These are phyloP conservation scores for Apamea crenata DNA, from an alignment of 2,888 invertebrate genomes.

Conservation along the genomic window DNA sequence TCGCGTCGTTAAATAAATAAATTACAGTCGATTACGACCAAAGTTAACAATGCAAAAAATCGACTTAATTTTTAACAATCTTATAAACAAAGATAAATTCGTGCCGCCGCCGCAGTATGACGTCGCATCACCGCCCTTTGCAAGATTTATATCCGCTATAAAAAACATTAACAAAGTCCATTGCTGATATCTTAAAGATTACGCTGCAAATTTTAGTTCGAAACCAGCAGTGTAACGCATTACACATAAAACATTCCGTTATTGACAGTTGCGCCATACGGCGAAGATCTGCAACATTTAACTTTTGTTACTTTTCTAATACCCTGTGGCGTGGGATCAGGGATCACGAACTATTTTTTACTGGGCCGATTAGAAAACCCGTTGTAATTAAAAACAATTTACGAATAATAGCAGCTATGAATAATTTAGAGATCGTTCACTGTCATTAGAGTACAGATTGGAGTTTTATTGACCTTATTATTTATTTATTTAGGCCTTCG, in stretches of 20 bases:
- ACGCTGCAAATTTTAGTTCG: slow-evolving; percentile 28
- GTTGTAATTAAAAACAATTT: slow-evolving; percentile 75
- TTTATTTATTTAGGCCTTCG: slow-evolving; percentile 74
- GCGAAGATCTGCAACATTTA: slow-evolving; percentile 81
- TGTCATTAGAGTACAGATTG: slow-evolving; percentile 73
- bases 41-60: slow-evolving; percentile 79
- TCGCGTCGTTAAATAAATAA: slow-evolving; percentile 71
- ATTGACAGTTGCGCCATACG: slow-evolving; percentile 78
- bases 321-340: slow-evolving; percentile 79
- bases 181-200: slow-evolving; percentile 63
- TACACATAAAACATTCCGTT: slow-evolving; percentile 70
- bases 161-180: slow-evolving; percentile 69
- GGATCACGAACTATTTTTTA: slow-evolving; percentile 75
- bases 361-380: slow-evolving; percentile 68
- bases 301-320: slow-evolving; percentile 81
- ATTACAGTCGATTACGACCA: slow-evolving; percentile 70
- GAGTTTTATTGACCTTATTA: slow-evolving; percentile 76
- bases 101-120: slow-evolving; percentile 85
- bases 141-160: slow-evolving; percentile 81
- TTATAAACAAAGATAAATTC: slow-evolving; percentile 86
- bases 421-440: slow-evolving; percentile 76
- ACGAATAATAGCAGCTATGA: slow-evolving; percentile 72
- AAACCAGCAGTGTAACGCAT: slow-evolving; percentile 76
- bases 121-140: slow-evolving; percentile 80
- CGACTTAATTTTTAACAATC: slow-evolving; percentile 79